Evolutionary conservation across 2,888 invertebrate species (phyloP).

Genomic region (Aphodius sticticus): DNA sequence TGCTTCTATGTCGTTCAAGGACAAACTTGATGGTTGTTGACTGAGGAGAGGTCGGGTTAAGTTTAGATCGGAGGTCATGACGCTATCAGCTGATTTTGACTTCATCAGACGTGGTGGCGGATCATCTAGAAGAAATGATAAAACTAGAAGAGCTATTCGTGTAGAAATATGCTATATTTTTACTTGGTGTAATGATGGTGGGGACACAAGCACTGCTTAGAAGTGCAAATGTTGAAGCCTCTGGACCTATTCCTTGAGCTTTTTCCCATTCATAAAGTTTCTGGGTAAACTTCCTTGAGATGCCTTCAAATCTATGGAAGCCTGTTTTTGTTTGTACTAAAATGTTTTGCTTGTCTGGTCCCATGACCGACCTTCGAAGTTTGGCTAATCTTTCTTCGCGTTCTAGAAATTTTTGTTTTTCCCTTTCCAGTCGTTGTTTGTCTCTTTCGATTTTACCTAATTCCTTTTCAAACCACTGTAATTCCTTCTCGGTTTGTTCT

Average conservation of each 20-base stretch:
- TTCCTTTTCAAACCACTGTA: slow-evolving; percentile 68
- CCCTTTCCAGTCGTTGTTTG: slow-evolving; percentile 67
- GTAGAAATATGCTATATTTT: slow-evolving; percentile 31
- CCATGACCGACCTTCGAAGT: slow-evolving; percentile 65
- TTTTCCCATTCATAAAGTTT: slow-evolving; percentile 93
- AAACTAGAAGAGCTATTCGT: neutral
- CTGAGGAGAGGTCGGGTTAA: slow-evolving; percentile 61
- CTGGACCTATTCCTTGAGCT: slow-evolving; percentile 85
- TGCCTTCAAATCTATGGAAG: slow-evolving; percentile 84
- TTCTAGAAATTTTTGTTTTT: slow-evolving; percentile 70
- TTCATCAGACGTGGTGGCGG: slow-evolving; percentile 62
- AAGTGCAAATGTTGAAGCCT: slow-evolving; percentile 84
- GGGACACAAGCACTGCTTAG: slow-evolving; percentile 63
- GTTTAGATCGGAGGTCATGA: slow-evolving; percentile 62
- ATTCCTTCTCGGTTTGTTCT: slow-evolving; percentile 61
- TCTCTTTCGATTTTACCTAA: slow-evolving; percentile 69
- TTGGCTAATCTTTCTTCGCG: slow-evolving; percentile 70
- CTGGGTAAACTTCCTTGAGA: slow-evolving; percentile 87
- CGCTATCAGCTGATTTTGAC: slow-evolving; percentile 81
- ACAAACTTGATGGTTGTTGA: slow-evolving; percentile 77
- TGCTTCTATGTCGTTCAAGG: slow-evolving; percentile 76
- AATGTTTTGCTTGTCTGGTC: slow-evolving; percentile 72
- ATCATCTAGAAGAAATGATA: slow-evolving; percentile 39
- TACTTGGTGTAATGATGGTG: slow-evolving; percentile 57
- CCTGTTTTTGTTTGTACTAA: slow-evolving; percentile 84